These are phyloP conservation scores for Cephus sareptanus DNA, from an alignment of 2,888 invertebrate species.

Conservation along the genomic window DNA sequence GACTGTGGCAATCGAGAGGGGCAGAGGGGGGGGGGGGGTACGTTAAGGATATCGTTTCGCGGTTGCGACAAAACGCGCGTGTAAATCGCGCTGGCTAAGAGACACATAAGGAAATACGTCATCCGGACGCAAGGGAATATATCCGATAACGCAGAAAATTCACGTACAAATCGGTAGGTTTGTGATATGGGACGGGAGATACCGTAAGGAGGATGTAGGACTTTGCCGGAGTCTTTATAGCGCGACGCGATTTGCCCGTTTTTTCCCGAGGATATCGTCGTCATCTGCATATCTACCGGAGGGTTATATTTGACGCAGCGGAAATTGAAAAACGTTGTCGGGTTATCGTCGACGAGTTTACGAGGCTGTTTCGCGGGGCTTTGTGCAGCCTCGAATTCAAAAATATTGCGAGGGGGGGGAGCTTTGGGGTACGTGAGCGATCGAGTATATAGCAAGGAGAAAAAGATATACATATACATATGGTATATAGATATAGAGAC, in stretches of 20 bases:
- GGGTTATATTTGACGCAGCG: slow-evolving; percentile 28
- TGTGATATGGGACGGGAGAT: neutral
- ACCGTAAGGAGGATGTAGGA: neutral
- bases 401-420: neutral
- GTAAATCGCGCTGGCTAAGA: neutral
- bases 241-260: slow-evolving; percentile 5
- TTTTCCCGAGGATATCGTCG: slow-evolving; percentile 23
- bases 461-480: neutral
- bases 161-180: neutral
- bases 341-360: slow-evolving; percentile 40
- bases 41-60: neutral
- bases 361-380: slow-evolving; percentile 24
- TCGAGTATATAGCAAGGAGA: neutral
- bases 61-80: neutral
- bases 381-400: neutral
- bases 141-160: neutral
- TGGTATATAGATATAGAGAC: neutral
- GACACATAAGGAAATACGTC: neutral
- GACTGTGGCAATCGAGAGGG: neutral
- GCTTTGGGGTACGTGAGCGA: neutral
- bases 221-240: slow-evolving; percentile 26
- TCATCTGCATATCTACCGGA: slow-evolving; percentile 8
- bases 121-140: neutral
- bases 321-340: slow-evolving; percentile 49
- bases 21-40: neutral